A percentile compares a stretch with the other conserved stretches of the same genome.
phyloP scores from a whole-genome alignment of 2,797 vertebrate genomes.

The Mionectes olivaceus region DNA sequence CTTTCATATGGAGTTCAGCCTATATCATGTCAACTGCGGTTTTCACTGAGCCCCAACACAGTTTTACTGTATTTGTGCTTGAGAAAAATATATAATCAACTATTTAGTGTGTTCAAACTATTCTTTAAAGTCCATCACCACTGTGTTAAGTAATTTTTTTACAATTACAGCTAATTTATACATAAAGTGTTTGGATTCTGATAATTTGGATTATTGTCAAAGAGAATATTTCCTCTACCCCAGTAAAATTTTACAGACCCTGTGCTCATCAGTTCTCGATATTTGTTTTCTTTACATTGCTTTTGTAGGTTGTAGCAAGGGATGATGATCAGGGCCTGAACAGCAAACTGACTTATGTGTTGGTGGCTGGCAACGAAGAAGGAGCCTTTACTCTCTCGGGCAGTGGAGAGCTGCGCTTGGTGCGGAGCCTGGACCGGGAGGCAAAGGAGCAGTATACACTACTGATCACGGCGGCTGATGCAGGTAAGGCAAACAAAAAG shows the following conservation, averaged over 20 bases:
- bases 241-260: neutral
- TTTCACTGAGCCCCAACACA: neutral
- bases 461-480: conserved; percentile 89
- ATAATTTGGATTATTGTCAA: neutral
- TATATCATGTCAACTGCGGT: neutral
- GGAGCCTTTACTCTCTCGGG: conserved; percentile 87
- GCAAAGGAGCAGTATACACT: conserved; percentile 84
- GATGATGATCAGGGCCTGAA: conserved; percentile 93
- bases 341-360: conserved; percentile 88
- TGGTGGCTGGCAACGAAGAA: conserved; percentile 87
- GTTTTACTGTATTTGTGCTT: neutral
- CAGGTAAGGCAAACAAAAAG: conserved; percentile 77
- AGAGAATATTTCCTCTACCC: neutral
- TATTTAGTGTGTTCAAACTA: neutral
- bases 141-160: neutral
- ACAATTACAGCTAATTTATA: neutral
- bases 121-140: neutral
- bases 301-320: conserved; percentile 88
- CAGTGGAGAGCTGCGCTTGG: conserved; percentile 88
- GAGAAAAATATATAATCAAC: neutral
- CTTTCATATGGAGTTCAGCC: neutral
- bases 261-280: neutral
- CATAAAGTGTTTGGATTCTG: neutral
- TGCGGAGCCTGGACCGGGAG: conserved; percentile 90
- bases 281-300: neutral